phyloP scores from a whole-genome alignment of 2,797 vertebrate species.

The Dermochelys coriacea region DNA sequence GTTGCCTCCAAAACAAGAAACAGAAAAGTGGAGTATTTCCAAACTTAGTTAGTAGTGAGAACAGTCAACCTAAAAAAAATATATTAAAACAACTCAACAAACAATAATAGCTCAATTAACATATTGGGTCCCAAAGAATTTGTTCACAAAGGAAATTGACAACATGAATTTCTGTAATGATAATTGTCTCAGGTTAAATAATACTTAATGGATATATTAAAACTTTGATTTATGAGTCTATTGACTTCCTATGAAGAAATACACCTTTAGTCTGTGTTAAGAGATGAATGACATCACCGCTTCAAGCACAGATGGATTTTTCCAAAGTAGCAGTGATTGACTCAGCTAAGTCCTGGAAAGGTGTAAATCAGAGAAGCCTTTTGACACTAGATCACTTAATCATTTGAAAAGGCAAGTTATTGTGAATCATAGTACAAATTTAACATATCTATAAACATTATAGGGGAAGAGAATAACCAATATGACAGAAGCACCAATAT shows the following conservation, averaged over 20 bases:
- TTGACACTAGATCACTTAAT: neutral
- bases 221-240: conserved; percentile 26
- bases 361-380: neutral
- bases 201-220: conserved; percentile 40
- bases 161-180: conserved; percentile 61
- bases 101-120: conserved; percentile 53
- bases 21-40: conserved; percentile 19
- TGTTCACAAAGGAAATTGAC: conserved; percentile 63
- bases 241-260: neutral
- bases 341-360: neutral
- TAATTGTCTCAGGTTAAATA: conserved; percentile 60
- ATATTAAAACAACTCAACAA: neutral
- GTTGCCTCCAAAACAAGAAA: neutral
- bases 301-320: neutral
- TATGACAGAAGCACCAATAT: neutral
- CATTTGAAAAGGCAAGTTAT: neutral
- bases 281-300: neutral
- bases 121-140: conserved; percentile 35
- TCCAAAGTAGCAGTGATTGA: neutral
- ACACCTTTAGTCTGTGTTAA: neutral
- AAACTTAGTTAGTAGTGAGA: conserved; percentile 25
- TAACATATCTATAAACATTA: neutral
- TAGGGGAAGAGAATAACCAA: neutral
- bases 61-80: conserved; percentile 13
- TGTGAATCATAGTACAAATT: neutral